Percentiles rank a stretch among this genome's conserved stretches.
phyloP scores from a whole-genome alignment of 2,113 vertebrate genomes.

The Chaetorhynchus papuensis region DNA sequence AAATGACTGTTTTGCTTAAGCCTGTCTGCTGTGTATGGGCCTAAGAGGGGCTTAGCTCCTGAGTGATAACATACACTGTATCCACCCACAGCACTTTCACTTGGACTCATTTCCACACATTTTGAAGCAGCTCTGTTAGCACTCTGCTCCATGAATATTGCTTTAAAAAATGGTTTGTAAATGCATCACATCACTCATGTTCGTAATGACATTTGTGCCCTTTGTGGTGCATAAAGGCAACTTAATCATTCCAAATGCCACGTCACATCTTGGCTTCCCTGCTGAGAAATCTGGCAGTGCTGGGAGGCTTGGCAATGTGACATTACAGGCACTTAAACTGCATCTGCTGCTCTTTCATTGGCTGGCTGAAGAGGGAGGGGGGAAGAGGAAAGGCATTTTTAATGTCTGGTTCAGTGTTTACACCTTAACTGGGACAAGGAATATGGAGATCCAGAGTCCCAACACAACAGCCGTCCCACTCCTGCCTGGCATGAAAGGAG shows the following conservation, averaged over 20 bases:
- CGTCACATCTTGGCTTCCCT: neutral
- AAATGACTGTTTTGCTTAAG: neutral
- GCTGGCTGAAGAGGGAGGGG: neutral
- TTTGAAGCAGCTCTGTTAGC: neutral
- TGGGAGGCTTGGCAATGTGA: neutral
- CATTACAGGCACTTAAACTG: neutral
- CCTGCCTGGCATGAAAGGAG: neutral
- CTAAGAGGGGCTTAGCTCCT: neutral
- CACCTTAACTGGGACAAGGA: neutral
- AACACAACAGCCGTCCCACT: rapidly evolving
- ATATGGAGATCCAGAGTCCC: neutral
- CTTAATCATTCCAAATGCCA: neutral
- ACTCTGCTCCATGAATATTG: neutral
- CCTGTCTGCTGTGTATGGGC: neutral
- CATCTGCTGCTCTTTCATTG: neutral
- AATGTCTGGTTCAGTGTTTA: neutral
- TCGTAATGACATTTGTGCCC: neutral
- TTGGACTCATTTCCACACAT: neutral
- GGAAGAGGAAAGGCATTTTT: neutral
- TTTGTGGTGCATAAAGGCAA: neutral
- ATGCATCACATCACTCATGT: neutral
- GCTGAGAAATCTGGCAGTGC: neutral
- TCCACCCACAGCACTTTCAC: neutral
- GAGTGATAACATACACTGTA: neutral
- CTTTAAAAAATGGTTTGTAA: neutral